These are phyloP conservation scores for Lasiommata megera DNA, from an alignment of 2,888 invertebrate genomes.

Conservation along the genomic window DNA sequence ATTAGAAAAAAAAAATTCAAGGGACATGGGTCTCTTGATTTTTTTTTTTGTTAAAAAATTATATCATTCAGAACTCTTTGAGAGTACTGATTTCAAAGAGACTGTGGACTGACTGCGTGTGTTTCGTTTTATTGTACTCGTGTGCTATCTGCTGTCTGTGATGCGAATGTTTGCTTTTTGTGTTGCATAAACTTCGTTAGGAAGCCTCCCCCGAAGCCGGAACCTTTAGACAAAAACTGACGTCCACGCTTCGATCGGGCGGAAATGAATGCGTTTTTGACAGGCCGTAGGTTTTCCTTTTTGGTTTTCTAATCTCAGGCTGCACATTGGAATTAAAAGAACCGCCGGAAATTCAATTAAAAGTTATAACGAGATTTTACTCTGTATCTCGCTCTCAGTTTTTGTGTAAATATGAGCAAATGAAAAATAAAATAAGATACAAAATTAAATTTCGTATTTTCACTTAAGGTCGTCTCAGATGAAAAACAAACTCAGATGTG, in stretches of 20 bases:
- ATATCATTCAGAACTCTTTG: too few relatives aligned
- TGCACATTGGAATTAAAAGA: neutral
- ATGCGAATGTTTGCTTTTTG: too few relatives aligned
- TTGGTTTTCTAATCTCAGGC: neutral
- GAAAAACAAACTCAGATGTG: too few relatives aligned
- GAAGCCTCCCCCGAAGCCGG: neutral
- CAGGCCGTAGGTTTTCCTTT: neutral
- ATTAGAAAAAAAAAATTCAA: too few relatives aligned
- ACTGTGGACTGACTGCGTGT: too few relatives aligned
- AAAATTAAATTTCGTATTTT: too few relatives aligned
- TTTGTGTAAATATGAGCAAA: neutral
- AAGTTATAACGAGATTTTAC: neutral
- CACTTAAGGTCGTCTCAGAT: too few relatives aligned
- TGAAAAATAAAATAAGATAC: neutral
- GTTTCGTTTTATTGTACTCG: too few relatives aligned
- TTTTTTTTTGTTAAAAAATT: too few relatives aligned
- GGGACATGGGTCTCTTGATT: too few relatives aligned
- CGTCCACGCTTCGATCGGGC: neutral
- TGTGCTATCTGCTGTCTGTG: too few relatives aligned
- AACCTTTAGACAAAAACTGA: neutral
- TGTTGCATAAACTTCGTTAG: neutral
- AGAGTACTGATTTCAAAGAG: too few relatives aligned
- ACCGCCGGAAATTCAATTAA: slow-evolving; percentile 7
- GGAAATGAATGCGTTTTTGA: slow-evolving; percentile 4
- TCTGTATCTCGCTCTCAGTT: neutral